A percentile compares a stretch with the other conserved stretches of the same genome.
phyloP scores from a whole-genome alignment of 2,888 invertebrate species.

The Parnassius glacialis region DNA sequence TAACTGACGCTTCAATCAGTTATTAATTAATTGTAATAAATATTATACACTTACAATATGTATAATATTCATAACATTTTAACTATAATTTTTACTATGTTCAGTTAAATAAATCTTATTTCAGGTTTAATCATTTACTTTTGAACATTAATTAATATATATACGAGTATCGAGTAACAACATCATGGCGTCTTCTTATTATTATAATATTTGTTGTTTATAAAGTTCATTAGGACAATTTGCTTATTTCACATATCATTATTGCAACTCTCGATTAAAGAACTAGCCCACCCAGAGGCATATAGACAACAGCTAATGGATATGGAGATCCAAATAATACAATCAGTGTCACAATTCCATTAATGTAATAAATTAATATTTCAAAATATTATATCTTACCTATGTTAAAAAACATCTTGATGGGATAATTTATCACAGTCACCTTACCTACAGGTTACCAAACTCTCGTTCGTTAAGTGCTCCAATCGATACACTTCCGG shows the following conservation, averaged over 20 bases:
- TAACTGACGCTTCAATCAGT: too few species aligned
- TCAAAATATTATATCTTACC: constrained; percentile 14
- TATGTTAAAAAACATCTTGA: background rate
- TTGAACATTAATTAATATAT: too few species aligned
- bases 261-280: background rate
- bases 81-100: too few species aligned
- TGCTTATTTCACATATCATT: background rate
- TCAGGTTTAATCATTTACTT: too few species aligned
- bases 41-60: too few species aligned
- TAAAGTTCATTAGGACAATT: too few species aligned
- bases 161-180: too few species aligned
- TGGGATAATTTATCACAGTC: constrained; percentile 14
- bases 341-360: constrained; percentile 12
- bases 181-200: too few species aligned
- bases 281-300: constrained; percentile 1
- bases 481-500: constrained; percentile 23
- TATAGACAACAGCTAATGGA: background rate
- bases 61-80: too few species aligned
- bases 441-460: constrained; percentile 6
- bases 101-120: too few species aligned
- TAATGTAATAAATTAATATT: constrained; percentile 13
- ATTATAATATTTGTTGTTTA: too few species aligned
- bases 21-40: too few species aligned
- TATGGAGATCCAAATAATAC: background rate
- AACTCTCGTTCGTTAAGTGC: constrained; percentile 8